Base-by-base conservation (phyloP, 2,888 invertebrate genomes). In the Scaptodrosophila latifasciaeformis region DNA sequence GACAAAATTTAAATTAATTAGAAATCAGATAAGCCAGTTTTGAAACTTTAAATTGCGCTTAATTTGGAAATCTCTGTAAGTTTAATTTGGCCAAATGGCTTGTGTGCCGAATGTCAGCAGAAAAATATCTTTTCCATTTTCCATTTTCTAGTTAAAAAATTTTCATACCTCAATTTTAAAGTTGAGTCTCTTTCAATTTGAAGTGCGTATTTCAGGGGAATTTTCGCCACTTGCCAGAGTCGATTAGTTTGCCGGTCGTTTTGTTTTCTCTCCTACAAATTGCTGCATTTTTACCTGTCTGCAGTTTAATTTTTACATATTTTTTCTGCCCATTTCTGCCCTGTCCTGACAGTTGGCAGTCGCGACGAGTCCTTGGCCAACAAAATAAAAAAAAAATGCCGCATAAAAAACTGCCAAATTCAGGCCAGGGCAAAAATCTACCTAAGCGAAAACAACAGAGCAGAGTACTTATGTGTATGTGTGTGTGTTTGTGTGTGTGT, bases 31-130 rank as follows among this genome's bases (percentile, higher is more conserved):
- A 76, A 72, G 70, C 43, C n/a, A n/a, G 18, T 54, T 57, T 54
- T 61, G n/a, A n/a, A n/a, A 70, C 77, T n/a, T 70, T 56, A 66
- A 66, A 79, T 76, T 79, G 77, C 79, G 77, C 70, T 70, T 76
- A 66, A 76, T 76, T 75, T 67, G 59, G 64, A 65, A 62, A 43
- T 49, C 48, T 45, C 57, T 65, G 24, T 15, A 12, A n/a, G n/a
- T n/a, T n/a, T n/a, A n/a, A n/a, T n/a, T n/a, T n/a, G n/a, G n/a
- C n/a, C n/a, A n/a, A n/a, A n/a, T n/a, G n/a, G n/a, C n/a, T n/a
- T n/a, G n/a, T n/a, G n/a, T n/a, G n/a, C n/a, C n/a, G n/a, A n/a
- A n/a, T n/a, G n/a, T n/a, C n/a, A n/a, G n/a, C n/a, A n/a, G n/a
- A n/a, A n/a, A n/a, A n/a, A n/a, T n/a, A n/a, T n/a, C n/a, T n/a